Base-by-base conservation (phyloP, 2,888 invertebrate genomes). In the Spisula subtruncata region DNA sequence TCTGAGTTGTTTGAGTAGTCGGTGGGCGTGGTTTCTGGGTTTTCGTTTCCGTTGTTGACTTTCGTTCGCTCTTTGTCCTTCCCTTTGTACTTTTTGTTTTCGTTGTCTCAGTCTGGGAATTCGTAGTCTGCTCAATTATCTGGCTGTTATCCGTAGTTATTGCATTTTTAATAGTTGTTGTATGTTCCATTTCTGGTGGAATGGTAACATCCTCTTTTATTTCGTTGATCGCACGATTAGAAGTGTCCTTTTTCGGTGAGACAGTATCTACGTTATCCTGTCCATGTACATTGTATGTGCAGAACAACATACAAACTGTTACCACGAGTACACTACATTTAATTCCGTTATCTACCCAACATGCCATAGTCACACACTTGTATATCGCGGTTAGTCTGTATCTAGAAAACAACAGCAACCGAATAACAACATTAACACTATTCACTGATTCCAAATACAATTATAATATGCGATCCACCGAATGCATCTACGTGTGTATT, bases 161-260 rank as follows among this genome's bases (percentile, higher is more conserved):
- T 48, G 35, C 12, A 80, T 88, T 88, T 46, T 84, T 60, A 5
- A 88, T 46, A 29, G 82, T 51, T 32, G 29, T n/a, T 1, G 20
- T 25, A 41, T 79, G 18, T 20, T 71, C 51, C 35, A 46, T 10
- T 0, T n/a, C n/a, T 12, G 35, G 2, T 54, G 87, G 79, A 10
- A 83, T 48, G 6, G 87, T 51, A 60, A 88, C 87, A 80, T 88
- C 54, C 25, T 88, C 87, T 81, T 88, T 88, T 18, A 88, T 88
- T 60, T 88, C 87, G 81, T 88, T 88, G 16, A 80, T 56, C n/a
- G 83, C 80, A 80, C 87, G 79, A 46, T 88, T 80, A 46, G 48
- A 35, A 14, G 81, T 10, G 10, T 81, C 81, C 48, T 81, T 81
- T 75, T 75, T 66, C 10, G 60, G n/a, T 25, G 60, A 25, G 60